These are phyloP conservation scores for Notiomystis cincta DNA, from an alignment of 2,113 vertebrate species.

Conservation along the genomic window DNA sequence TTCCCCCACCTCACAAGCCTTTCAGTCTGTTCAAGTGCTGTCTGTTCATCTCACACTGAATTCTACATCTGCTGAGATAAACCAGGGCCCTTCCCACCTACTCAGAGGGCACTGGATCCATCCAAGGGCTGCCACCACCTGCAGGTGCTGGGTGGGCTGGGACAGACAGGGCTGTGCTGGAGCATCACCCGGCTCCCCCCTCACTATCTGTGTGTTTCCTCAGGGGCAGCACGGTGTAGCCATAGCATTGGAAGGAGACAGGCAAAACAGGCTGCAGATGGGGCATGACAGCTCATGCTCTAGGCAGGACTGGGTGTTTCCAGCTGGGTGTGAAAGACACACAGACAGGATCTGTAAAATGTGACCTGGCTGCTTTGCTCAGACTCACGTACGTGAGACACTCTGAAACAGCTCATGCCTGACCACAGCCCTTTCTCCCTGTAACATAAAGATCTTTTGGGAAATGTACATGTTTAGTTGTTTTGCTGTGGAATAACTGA, in stretches of 20 bases:
- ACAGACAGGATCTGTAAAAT: constrained; percentile 7
- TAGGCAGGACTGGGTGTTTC: not conserved
- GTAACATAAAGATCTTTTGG: not conserved
- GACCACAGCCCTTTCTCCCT: not conserved
- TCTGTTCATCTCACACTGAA: not conserved
- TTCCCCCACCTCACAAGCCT: not conserved
- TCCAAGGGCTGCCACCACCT: not conserved
- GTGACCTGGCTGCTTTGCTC: not conserved
- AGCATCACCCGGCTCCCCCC: not conserved
- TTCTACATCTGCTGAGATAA: not conserved
- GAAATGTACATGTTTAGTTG: constrained; percentile 18
- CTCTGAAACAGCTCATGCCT: not conserved
- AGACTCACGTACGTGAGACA: not conserved
- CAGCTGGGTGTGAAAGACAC: not conserved
- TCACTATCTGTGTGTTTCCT: not conserved
- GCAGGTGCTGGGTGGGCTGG: not conserved
- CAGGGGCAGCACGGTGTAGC: fast-evolving
- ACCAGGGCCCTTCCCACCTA: not conserved
- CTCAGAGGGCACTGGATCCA: not conserved
- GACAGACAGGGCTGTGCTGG: not conserved
- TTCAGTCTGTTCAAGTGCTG: not conserved
- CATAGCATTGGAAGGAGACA: not conserved
- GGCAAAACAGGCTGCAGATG: not conserved
- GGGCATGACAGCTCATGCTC: not conserved
- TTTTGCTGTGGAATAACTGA: constrained; percentile 41